phyloP scores from a whole-genome alignment of 2,113 vertebrate genomes.

The Oxygymnocypris stewartii region DNA sequence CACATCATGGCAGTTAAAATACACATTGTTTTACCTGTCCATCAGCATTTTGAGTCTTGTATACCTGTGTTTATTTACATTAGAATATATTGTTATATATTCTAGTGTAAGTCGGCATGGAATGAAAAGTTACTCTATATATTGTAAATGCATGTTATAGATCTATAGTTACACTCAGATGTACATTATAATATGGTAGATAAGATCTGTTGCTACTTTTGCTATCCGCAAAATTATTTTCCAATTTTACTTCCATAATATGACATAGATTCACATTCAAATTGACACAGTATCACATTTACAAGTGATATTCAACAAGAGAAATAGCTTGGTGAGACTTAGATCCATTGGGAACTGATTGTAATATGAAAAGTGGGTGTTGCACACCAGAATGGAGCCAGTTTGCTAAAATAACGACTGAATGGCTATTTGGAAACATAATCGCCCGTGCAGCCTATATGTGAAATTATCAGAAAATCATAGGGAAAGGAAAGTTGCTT shows the following conservation, averaged over 20 bases:
- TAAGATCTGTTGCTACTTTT: background rate
- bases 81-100: background rate
- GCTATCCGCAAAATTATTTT: background rate
- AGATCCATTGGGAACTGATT: background rate
- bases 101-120: no score
- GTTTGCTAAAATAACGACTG: background rate
- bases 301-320: background rate
- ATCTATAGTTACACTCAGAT: background rate
- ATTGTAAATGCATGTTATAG: background rate
- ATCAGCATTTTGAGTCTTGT: background rate
- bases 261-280: no score
- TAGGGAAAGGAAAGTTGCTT: background rate
- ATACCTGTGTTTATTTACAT: background rate
- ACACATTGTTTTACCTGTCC: background rate
- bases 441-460: background rate
- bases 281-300: background rate
- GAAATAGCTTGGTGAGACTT: background rate
- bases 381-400: background rate
- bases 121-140: background rate
- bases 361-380: background rate
- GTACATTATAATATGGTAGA: no score
- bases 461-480: background rate
- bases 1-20: background rate
- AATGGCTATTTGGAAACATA: background rate
- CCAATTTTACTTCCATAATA: background rate